Conservation (phyloP, 2,888 invertebrate genomes). For the Pycnomerus fuliginosus region DNA sequence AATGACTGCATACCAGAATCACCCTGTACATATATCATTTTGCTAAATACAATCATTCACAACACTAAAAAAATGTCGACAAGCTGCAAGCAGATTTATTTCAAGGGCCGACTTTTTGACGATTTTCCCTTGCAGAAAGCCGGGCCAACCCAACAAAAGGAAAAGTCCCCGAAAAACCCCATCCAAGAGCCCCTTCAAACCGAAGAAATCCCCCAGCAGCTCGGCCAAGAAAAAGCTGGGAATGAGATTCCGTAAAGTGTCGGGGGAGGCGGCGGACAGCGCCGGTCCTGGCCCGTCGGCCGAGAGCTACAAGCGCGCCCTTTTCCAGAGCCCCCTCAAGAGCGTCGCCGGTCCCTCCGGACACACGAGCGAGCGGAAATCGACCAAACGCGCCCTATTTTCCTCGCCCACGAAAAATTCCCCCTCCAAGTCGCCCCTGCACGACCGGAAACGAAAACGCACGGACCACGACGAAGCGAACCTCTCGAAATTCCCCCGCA, state of each 20-base stretch:
- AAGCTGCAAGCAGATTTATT: no score
- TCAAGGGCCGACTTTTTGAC: no score
- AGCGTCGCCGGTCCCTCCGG: conserved; percentile 26
- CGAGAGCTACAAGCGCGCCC: conserved; percentile 11
- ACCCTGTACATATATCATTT: no score
- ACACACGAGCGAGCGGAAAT: conserved; percentile 25
- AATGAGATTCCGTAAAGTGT: conserved; percentile 38
- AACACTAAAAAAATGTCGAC: no score
- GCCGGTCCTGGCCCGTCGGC: conserved; percentile 17
- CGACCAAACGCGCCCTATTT: conserved; percentile 69
- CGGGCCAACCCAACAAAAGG: no score
- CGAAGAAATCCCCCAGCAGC: conserved; percentile 61
- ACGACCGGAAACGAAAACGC: conserved; percentile 53
- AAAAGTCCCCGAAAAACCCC: conserved; percentile 45
- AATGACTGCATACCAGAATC: no score
- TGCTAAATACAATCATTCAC: no score
- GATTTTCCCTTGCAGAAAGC: no score
- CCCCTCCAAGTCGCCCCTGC: conserved; percentile 51
- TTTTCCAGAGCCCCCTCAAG: conserved; percentile 2
- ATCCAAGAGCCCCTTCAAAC: conserved; percentile 54
- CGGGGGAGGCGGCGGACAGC: conserved; percentile 35
- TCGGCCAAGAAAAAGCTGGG: conserved; percentile 62
- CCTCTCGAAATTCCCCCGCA: conserved; percentile 58
- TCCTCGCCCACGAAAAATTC: conserved; percentile 64
- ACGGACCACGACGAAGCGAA: conserved; percentile 48